phyloP scores from a whole-genome alignment of 2,888 invertebrate genomes.

The Syrista parreyssii region DNA sequence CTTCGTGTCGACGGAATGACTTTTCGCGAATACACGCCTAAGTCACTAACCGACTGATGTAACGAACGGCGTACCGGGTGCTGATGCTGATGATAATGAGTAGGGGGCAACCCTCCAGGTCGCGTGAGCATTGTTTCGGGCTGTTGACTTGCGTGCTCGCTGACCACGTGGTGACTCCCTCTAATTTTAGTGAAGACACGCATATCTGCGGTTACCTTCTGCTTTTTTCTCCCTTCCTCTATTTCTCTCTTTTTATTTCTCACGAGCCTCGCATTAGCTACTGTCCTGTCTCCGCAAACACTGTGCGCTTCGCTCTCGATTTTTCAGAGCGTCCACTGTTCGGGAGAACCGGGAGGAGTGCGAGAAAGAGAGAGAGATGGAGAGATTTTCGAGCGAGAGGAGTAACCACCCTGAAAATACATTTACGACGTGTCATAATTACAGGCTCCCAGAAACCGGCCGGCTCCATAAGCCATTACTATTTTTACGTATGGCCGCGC shows the following conservation, averaged over 20 bases:
- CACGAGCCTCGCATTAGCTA: neutral
- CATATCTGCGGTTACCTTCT: constrained; percentile 18
- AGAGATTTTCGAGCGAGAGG: neutral
- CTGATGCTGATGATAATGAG: constrained; percentile 19
- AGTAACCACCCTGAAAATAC: constrained; percentile 26
- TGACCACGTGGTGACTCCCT: constrained; percentile 25
- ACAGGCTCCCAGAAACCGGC: constrained; percentile 12
- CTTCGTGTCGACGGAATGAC: neutral
- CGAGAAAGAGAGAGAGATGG: neutral
- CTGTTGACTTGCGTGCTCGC: constrained; percentile 16
- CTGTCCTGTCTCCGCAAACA: neutral
- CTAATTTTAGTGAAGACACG: constrained; percentile 22
- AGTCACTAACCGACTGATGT: neutral
- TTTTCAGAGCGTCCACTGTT: neutral
- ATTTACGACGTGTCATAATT: constrained; percentile 45
- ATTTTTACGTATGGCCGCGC: constrained; percentile 18
- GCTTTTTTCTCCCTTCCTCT: constrained; percentile 7
- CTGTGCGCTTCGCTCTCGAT: neutral
- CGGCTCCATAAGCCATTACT: constrained; percentile 8
- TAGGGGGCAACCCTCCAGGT: constrained; percentile 9
- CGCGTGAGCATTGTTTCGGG: constrained; percentile 26
- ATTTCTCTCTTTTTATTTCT: constrained; percentile 1
- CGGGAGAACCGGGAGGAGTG: neutral
- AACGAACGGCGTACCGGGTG: constrained; percentile 1
- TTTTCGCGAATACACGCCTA: neutral